Percentiles rank a stretch among this genome's conserved stretches.
Evolutionary conservation across 2,797 vertebrate species (phyloP).

Genomic region (Manis pentadactyla): DNA sequence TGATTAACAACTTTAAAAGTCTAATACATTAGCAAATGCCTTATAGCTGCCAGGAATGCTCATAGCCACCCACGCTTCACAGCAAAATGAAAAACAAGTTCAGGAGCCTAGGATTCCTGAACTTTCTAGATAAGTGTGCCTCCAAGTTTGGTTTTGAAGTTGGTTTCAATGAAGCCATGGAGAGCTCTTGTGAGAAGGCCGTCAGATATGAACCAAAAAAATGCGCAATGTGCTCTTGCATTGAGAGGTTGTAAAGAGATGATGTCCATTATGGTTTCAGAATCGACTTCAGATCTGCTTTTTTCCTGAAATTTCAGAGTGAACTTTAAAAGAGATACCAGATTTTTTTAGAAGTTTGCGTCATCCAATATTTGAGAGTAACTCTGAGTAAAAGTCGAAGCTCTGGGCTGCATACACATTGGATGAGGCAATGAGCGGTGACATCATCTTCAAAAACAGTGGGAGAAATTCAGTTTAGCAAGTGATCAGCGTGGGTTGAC

Average conservation of each 20-base stretch:
- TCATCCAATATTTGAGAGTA: not conserved
- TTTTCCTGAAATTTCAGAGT: constrained; percentile 31
- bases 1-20: constrained; percentile 72
- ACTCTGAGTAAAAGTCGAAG: constrained; percentile 19
- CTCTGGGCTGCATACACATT: not conserved
- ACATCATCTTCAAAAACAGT: not conserved
- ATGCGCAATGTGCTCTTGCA: constrained; percentile 10
- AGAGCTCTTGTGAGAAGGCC: constrained; percentile 46
- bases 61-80: constrained; percentile 66
- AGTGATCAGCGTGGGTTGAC: not conserved
- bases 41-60: constrained; percentile 60
- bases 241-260: not conserved
- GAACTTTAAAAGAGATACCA: constrained; percentile 20
- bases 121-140: not conserved
- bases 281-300: not conserved
- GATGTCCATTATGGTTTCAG: not conserved
- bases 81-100: constrained; percentile 45
- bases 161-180: constrained; percentile 9
- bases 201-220: not conserved
- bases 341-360: not conserved
- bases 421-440: not conserved
- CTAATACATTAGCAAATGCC: constrained; percentile 71
- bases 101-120: not conserved
- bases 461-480: not conserved
- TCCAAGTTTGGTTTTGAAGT: constrained; percentile 34